These are phyloP conservation scores for Crax fasciolata DNA, from an alignment of 2,797 vertebrate species.

Conservation along the genomic window DNA sequence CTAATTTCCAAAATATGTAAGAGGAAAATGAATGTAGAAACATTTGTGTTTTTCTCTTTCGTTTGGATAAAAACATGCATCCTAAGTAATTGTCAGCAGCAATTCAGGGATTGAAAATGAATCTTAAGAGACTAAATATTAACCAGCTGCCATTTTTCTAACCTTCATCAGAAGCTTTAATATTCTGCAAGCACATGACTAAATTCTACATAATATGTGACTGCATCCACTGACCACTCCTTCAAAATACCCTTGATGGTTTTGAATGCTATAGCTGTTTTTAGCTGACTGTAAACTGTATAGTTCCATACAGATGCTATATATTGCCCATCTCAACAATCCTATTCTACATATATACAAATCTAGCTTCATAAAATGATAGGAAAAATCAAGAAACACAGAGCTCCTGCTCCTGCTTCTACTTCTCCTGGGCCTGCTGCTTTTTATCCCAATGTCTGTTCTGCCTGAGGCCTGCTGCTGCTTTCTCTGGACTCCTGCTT, in stretches of 20 bases:
- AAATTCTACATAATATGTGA: neutral
- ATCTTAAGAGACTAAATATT: neutral
- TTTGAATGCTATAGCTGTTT: neutral
- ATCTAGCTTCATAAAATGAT: neutral
- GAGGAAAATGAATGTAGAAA: neutral
- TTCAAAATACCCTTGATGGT: neutral
- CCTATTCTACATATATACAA: neutral
- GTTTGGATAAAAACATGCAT: neutral
- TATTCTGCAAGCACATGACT: neutral
- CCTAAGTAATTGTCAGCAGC: neutral
- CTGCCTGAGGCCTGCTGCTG: too few relatives aligned
- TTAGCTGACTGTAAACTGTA: neutral
- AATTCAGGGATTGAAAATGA: neutral
- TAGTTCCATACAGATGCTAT: neutral
- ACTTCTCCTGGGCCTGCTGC: too few relatives aligned
- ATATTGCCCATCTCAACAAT: neutral
- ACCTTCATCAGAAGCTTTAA: neutral
- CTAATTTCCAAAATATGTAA: neutral
- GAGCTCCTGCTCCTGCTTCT: too few relatives aligned
- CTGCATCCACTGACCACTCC: neutral
- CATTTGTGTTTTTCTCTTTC: neutral
- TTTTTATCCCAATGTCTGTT: too few relatives aligned
- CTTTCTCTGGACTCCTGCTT: too few relatives aligned
- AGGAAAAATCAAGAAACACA: neutral
- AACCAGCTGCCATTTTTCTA: neutral